phyloP scores from a whole-genome alignment of 2,888 invertebrate species.

The Chloromyia formosa region DNA sequence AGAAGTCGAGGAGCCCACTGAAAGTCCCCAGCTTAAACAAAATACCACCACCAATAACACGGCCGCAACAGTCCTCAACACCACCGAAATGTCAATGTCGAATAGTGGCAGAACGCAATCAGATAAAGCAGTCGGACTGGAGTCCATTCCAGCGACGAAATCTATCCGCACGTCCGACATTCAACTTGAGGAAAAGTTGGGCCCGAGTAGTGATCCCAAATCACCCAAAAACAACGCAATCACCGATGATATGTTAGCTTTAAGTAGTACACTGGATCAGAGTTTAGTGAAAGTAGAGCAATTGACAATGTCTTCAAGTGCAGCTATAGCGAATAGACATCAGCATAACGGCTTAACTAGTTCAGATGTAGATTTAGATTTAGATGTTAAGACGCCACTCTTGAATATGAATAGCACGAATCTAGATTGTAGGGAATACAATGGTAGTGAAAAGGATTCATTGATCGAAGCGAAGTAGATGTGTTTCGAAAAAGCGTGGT shows the following conservation, averaged over 20 bases:
- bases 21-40: slow-evolving; percentile 53
- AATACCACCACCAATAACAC: slow-evolving; percentile 40
- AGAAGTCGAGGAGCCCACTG: slow-evolving; percentile 64
- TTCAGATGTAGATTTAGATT: slow-evolving; percentile 47
- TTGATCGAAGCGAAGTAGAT: slow-evolving; percentile 49
- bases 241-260: slow-evolving; percentile 38
- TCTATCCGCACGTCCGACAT: slow-evolving; percentile 1
- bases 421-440: slow-evolving; percentile 50
- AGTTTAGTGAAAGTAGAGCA: slow-evolving; percentile 46
- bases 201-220: slow-evolving; percentile 58
- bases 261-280: slow-evolving; percentile 34
- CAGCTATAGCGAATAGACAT: neutral
- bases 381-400: slow-evolving; percentile 51
- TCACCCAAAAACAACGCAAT: slow-evolving; percentile 51
- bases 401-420: slow-evolving; percentile 50
- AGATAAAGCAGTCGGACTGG: neutral
- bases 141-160: neutral
- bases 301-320: slow-evolving; percentile 3
- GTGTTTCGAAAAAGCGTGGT: neutral
- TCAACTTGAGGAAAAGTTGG: slow-evolving; percentile 50
- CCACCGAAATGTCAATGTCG: neutral
- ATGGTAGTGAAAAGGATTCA: slow-evolving; percentile 51
- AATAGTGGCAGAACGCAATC: neutral
- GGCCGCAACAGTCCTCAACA: neutral
- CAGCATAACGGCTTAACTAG: slow-evolving; percentile 44